These are phyloP conservation scores for Gnathonemus longibarbis DNA, from an alignment of 2,113 vertebrate species.

Conservation along the genomic window DNA sequence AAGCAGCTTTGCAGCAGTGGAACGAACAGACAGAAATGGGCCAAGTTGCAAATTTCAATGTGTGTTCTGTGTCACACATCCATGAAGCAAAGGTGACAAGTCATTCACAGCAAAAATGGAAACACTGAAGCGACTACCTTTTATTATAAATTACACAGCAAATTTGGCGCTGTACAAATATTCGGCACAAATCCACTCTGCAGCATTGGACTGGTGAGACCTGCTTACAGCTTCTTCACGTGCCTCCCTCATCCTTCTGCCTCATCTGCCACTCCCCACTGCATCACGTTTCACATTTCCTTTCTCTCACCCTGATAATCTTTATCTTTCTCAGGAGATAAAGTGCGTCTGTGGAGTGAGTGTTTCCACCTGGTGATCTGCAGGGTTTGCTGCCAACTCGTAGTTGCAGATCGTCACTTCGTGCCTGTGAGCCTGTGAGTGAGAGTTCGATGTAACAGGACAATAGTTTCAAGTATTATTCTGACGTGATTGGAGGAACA, in stretches of 20 bases:
- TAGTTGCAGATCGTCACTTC: slow-evolving; percentile 96
- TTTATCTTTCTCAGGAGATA: slow-evolving; percentile 67
- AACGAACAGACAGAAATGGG: neutral
- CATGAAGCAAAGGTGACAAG: neutral
- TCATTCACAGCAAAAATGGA: neutral
- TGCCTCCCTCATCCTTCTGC: neutral
- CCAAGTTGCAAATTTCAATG: neutral
- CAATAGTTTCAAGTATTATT: neutral
- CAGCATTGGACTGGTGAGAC: neutral
- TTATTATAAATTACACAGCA: slow-evolving; percentile 36
- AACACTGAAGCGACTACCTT: slow-evolving; percentile 22
- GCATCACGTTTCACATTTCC: slow-evolving; percentile 19
- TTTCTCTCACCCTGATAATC: neutral
- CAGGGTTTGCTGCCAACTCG: slow-evolving; percentile 84
- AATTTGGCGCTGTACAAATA: slow-evolving; percentile 27
- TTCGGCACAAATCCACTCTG: neutral
- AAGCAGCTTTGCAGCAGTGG: neutral
- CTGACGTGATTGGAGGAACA: neutral
- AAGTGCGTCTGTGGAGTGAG: slow-evolving; percentile 84
- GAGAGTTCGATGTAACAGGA: neutral
- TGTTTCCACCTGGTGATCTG: slow-evolving; percentile 81
- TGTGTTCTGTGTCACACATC: neutral
- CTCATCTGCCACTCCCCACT: neutral
- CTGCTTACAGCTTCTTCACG: neutral
- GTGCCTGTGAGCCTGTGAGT: slow-evolving; percentile 75